Evolutionary conservation across 2,797 vertebrate species (phyloP), one percentile per base, ranked within the genome.

Genomic region (Mareca strepera): DNA sequence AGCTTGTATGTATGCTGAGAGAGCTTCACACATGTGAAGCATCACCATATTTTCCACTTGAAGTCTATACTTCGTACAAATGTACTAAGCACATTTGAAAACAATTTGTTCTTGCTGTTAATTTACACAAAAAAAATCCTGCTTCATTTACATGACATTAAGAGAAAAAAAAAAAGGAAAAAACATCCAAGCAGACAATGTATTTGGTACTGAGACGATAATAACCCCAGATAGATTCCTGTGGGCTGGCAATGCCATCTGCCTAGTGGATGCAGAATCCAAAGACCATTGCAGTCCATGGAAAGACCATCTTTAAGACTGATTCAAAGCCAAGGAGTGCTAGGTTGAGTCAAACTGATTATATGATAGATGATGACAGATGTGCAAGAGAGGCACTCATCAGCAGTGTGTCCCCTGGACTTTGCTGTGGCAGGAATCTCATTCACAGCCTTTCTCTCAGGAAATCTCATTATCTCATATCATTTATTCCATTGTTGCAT

Each of bases 231-330:
- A 68, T 28, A 81, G 92, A 90, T 93, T 93, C 70, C 86, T 88
- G 88, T 41, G 80, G 55, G 85, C 83, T 96, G 88, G 92, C 59
- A 79, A 94, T 92, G 67, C 91, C 96, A 96, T 94, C 96, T 97
- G 92, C 88, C 95, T 90, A 43, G 43, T 28, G 14, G 17, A 64
- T 64, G 16, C 31, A 86, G 35, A 79, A 86, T 87, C 78, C 87
- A 88, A 83, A 79, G 67, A 81, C 35, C 31, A 48, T 0, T 50
- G 33, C 2, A 92, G 29, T 44, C 28, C 28, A 12, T 5, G 15
- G 41, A 83, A 92, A 62, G 35, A 63, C 25, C 2, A 3, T 58
- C 44, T 62, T 89, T 55, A 82, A 90, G 68, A 50, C 21, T 52
- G 37, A 70, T 31, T 80, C 62, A 43, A 76, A 83, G 69, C 58